A percentile compares a stretch with the other conserved stretches of the same genome.
These are phyloP conservation scores for Troides helena DNA, from an alignment of 2,888 invertebrate genomes.

Conservation along the genomic window DNA sequence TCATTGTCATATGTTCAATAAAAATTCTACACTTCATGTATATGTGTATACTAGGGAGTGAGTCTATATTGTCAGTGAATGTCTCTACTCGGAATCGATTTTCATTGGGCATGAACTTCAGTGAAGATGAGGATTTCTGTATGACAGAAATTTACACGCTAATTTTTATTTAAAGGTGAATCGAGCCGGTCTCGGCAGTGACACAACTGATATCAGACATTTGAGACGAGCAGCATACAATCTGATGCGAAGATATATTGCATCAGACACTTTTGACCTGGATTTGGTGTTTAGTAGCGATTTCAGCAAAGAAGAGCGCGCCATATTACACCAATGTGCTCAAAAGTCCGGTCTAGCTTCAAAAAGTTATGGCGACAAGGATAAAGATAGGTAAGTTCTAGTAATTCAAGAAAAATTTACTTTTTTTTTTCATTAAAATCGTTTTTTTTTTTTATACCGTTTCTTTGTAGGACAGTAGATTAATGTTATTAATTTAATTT, in stretches of 20 bases:
- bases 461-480: too few relatives aligned
- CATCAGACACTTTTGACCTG: conserved; percentile 66
- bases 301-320: conserved; percentile 83
- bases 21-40: too few relatives aligned
- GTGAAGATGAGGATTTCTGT: too few relatives aligned
- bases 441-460: too few relatives aligned
- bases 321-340: conserved; percentile 79
- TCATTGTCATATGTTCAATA: too few relatives aligned
- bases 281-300: conserved; percentile 80
- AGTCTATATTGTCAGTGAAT: too few relatives aligned
- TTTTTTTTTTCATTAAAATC: background rate
- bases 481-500: too few relatives aligned
- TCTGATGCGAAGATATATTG: conserved; percentile 58
- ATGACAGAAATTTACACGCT: background rate
- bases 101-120: too few relatives aligned
- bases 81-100: too few relatives aligned
- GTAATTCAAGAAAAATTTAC: background rate
- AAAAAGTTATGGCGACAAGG: conserved; percentile 68
- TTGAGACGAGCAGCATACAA: conserved; percentile 47
- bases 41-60: too few relatives aligned
- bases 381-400: conserved; percentile 42
- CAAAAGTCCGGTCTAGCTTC: conserved; percentile 69
- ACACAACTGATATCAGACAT: conserved; percentile 40
- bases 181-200: conserved; percentile 62
- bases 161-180: conserved; percentile 49